Evolutionary conservation across 2,797 vertebrate genomes (phyloP), one percentile per base, ranked within the genome.

Genomic region (Cichlasoma orientale): DNA sequence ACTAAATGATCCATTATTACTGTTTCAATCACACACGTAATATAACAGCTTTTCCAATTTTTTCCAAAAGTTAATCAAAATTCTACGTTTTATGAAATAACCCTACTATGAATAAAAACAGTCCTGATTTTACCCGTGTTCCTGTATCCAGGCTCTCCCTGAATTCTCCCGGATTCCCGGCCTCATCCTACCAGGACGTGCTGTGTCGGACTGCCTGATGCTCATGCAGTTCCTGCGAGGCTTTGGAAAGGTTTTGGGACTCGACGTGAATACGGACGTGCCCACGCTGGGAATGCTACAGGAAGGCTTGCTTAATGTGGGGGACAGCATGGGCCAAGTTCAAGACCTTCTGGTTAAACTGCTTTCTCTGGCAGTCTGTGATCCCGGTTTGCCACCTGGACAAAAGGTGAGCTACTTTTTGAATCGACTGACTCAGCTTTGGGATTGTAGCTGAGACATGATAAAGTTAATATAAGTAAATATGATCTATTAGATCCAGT

Each of bases 191-290:
- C 96, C 97, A 9, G 98, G 98, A 78, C 94, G 93, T 69, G 96
- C 98, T 0, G 99, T 99, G 92, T 97, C 98, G 0, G 95, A 99
- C 88, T 99, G 98, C 87, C 94, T 99, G 89, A 99, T 99, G 98
- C 96, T 99, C 88, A 97, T 99, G 85, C 98, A 99, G 94, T 99
- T 99, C 94, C 94, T 99, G 90, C 94, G 97, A 56, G 98, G 98
- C 87, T 99, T 99, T 2, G 98, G 98, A 75, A 99, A 98, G 93
- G 98, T 99, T 85, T 93, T 99, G 85, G 97, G 97, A 75, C 96
- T 99, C 80, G 98, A 99, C 84, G 86, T 97, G 89, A 96, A 93
- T 41, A 55, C 74, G 21, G 98, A 99, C 85, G 95, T 98, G 75
- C 98, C 98, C 75, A 97, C 96, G 14, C 93, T 99, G 88, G 97